Percentiles rank a stretch among this genome's conserved stretches.
Evolutionary conservation across 2,888 invertebrate genomes (phyloP).

Genomic region (Lasioglossum leucozonium): DNA sequence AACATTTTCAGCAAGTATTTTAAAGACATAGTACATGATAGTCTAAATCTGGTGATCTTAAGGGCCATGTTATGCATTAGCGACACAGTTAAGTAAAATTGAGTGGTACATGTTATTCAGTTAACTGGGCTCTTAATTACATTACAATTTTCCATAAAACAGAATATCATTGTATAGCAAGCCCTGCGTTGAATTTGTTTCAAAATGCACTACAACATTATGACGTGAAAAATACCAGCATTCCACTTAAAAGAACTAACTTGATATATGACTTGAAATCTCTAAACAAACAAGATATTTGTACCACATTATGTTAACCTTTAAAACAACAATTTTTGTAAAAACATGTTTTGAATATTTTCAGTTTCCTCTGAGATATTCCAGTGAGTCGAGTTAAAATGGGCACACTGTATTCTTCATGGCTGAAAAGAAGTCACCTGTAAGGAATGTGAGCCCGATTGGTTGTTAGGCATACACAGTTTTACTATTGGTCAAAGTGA

Average conservation of each 20-base stretch:
- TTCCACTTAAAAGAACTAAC: background rate
- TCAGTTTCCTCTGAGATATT: background rate
- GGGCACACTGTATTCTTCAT: background rate
- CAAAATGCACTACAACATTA: background rate
- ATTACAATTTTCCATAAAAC: background rate
- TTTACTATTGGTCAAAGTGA: background rate
- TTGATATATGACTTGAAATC: background rate
- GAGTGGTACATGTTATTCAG: background rate
- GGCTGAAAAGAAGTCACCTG: constrained; percentile 1
- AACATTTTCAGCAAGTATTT: background rate
- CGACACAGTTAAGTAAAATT: background rate
- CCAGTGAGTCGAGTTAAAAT: background rate
- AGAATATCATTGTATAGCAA: background rate
- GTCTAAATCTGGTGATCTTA: background rate
- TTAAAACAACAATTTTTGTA: background rate
- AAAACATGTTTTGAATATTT: background rate
- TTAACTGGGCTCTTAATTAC: background rate
- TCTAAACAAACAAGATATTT: background rate
- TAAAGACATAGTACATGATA: background rate
- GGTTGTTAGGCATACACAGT: background rate
- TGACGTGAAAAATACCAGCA: background rate
- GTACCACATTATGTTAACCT: background rate
- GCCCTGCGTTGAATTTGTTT: background rate
- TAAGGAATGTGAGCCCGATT: background rate
- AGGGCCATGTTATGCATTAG: background rate